Conservation (phyloP, 2,113 vertebrate genomes). For the Geococcyx californianus region DNA sequence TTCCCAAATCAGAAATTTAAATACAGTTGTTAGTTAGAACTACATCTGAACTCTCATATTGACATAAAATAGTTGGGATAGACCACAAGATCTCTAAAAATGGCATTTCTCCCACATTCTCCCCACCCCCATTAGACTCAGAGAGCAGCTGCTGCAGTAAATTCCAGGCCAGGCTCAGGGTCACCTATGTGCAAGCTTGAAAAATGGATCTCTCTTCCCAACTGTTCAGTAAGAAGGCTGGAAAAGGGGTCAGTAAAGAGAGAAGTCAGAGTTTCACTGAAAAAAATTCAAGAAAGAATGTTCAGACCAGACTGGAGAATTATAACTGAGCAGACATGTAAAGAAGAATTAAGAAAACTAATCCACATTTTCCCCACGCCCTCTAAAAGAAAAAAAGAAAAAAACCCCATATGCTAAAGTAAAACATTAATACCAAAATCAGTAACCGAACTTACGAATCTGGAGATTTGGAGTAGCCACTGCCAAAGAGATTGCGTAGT, state of each 20-base stretch:
- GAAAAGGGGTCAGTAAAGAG: not conserved
- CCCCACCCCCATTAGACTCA: not conserved
- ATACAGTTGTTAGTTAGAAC: not conserved
- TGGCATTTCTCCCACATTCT: not conserved
- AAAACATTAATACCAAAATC: rapidly evolving
- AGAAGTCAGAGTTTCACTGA: not conserved
- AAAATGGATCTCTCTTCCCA: not conserved
- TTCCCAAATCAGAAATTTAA: not conserved
- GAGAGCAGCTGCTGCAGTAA: not conserved
- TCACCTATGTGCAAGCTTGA: not conserved
- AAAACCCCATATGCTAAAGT: rapidly evolving
- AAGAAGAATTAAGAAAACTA: not conserved
- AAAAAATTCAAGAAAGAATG: not conserved
- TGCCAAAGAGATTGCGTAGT: slow-evolving; percentile 94
- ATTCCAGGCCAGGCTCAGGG: not conserved
- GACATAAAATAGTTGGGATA: not conserved
- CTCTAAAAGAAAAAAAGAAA: not conserved
- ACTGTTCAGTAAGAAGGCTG: not conserved
- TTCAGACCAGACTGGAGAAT: not conserved
- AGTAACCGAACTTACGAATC: slow-evolving; percentile 82
- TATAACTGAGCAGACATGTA: not conserved
- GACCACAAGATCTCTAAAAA: not conserved
- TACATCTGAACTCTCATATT: not conserved
- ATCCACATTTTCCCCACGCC: not conserved
- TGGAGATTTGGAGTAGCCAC: slow-evolving; percentile 91